Evolutionary conservation across 2,888 invertebrate genomes (phyloP), one percentile per base, ranked within the genome.

Genomic region (Coecobrya sp.): DNA sequence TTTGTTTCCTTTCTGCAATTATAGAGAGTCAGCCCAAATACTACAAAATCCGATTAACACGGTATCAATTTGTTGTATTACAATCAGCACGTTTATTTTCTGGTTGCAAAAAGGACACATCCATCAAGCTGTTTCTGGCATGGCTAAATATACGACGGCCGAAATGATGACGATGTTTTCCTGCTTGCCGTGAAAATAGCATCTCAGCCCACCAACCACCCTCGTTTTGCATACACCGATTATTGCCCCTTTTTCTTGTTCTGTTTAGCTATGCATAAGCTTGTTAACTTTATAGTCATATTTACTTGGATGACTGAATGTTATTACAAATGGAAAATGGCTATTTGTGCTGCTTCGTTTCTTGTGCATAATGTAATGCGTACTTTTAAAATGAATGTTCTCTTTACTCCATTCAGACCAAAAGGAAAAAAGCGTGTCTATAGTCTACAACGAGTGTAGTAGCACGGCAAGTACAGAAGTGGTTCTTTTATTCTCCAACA

Each of bases 291-390:
- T 93, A 93, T 94, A 92, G 94, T 93, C 92, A 89, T 93, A 93
- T 94, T 94, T 94, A 92, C 94, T 93, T 91, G 94, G 94, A 94
- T 94, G 93, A 94, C 94, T 93, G 94, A 93, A 93, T 94, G 93
- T 94, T 94, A 94, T 94, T 94, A 94, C 93, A 94, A 94, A 93
- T 93, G 94, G 94, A 94, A 94, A 94, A 94, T 93, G 93, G 94
- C 93, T 94, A 92, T 94, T 94, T 93, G 93, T 93, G 93, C 93
- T 92, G 93, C 91, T 93, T 93, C 94, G 94, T 94, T 94, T 94
- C 94, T 90, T 94, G 85, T 93, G 93, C 86, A 79, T 91, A 91
- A 91, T 86, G 85, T 91, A 90, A 91, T 91, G 81, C 36, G 68
- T 68, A 70, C 79, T 91, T 91, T 81, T n/a, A 91, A 82, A 91